Evolutionary conservation across 2,797 vertebrate species (phyloP), one percentile per base, ranked within the genome.

Genomic region (Sphenodon punctatus): DNA sequence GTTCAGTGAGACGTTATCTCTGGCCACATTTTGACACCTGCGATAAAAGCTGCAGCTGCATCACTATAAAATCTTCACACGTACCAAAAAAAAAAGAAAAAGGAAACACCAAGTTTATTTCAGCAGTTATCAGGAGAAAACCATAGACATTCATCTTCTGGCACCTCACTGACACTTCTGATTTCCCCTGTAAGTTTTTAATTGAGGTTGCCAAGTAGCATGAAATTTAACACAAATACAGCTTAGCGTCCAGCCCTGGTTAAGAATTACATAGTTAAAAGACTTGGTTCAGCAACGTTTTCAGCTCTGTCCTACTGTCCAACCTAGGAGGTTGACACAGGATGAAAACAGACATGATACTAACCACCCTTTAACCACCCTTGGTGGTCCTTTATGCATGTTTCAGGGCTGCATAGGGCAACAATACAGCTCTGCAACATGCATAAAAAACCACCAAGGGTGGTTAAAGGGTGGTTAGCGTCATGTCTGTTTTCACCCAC

Each of bases 151-250:
- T 92, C 48, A 63, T 92, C 73, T 91, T 88, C 27, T 11, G 89
- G 63, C 23, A 87, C 69, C 61, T 90, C 53, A 43, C 55, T 74
- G 85, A 80, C 41, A 82, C 59, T 80, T 87, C 61, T 68, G 67
- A 77, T 86, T 86, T 69, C 46, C 65, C 41, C 48, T 71, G 53
- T 65, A 51, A 87, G 86, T 72, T 86, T 93, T 92, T 92, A 93
- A 91, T 91, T 92, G 90, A 92, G 73, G 72, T 80, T 89, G 67
- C 75, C 84, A 74, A 22, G 61, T 67, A 76, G 66, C 53, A 42
- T 80, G 78, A 87, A 88, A 80, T 89, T 89, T 58, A 88, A 61
- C 72, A 85, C 89, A 86, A 89, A 85, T 66, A 80, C 53, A 73
- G 75, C 51, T 45, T 15, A 80, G 27, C 43, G 85, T 41, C 25